These are phyloP conservation scores for Pantala flavescens DNA, from an alignment of 1,140 invertebrate genomes.

Conservation along the genomic window DNA sequence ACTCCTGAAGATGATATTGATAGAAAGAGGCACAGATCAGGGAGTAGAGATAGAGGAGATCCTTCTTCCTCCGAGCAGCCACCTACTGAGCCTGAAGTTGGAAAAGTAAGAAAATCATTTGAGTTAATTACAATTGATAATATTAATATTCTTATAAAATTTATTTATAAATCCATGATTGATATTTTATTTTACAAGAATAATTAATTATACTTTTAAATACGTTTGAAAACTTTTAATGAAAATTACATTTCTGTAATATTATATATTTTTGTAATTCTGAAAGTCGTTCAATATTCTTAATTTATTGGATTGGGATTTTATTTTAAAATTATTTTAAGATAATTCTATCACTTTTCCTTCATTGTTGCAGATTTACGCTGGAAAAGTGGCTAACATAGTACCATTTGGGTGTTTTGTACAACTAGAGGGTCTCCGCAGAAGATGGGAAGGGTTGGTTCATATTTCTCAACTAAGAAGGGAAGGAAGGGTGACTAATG, in stretches of 20 bases:
- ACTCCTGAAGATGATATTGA: slow-evolving; percentile 21
- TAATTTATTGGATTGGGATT: no score
- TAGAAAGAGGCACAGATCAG: slow-evolving; percentile 27
- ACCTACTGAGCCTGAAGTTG: slow-evolving; percentile 40
- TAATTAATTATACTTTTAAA: no score
- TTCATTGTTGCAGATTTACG: slow-evolving; percentile 62
- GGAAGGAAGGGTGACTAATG: slow-evolving; percentile 89
- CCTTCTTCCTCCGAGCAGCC: slow-evolving; percentile 27
- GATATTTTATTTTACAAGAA: no score
- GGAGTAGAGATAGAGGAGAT: slow-evolving; percentile 34
- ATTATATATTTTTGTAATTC: no score
- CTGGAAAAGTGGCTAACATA: slow-evolving; percentile 89
- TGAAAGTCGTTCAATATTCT: no score
- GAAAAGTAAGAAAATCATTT: slow-evolving; percentile 31
- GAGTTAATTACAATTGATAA: not conserved
- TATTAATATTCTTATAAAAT: no score
- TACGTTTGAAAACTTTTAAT: no score
- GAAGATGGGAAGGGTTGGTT: slow-evolving; percentile 88
- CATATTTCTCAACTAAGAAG: slow-evolving; percentile 92
- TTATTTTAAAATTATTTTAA: no score
- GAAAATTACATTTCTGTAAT: no score
- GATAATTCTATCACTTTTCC: slow-evolving; percentile 26
- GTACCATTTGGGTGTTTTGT: slow-evolving; percentile 98
- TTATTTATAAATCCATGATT: no score
- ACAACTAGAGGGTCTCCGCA: slow-evolving; percentile 79